Conservation (phyloP, 2,888 invertebrate genomes). For the Chloroclysta siterata region DNA sequence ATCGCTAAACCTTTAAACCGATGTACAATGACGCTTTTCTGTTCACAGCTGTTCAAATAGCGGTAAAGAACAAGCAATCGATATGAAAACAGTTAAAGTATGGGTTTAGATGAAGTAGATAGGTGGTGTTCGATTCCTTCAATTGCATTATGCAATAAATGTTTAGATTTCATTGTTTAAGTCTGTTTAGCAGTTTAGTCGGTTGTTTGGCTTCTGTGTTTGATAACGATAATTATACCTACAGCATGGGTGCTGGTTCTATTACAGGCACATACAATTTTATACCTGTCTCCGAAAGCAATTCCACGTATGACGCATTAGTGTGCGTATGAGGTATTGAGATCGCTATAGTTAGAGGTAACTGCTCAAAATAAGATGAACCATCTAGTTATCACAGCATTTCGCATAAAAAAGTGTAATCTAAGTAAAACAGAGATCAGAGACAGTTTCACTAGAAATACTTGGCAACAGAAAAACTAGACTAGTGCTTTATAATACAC, state of each 20-base stretch:
- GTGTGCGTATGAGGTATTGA: too few relatives aligned
- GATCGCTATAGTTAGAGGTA: too few relatives aligned
- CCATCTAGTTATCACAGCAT: too few relatives aligned
- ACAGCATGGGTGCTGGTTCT: background rate
- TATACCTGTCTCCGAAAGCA: too few relatives aligned
- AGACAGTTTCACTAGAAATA: too few relatives aligned
- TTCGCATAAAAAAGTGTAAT: too few relatives aligned
- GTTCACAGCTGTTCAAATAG: background rate
- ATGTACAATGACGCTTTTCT: constrained; percentile 20
- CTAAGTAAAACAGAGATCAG: too few relatives aligned
- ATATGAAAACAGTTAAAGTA: background rate
- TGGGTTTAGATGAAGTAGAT: constrained; percentile 22
- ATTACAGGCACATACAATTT: too few relatives aligned
- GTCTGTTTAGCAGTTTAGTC: constrained; percentile 21
- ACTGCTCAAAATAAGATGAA: too few relatives aligned
- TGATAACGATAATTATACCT: background rate
- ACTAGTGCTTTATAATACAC: too few relatives aligned
- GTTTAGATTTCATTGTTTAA: constrained; percentile 34
- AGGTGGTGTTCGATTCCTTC: constrained; percentile 46
- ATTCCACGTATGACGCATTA: too few relatives aligned
- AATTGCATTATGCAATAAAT: constrained; percentile 49
- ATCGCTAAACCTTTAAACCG: constrained; percentile 8
- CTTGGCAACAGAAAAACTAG: too few relatives aligned
- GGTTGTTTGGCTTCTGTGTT: constrained; percentile 13
- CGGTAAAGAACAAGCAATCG: constrained; percentile 17